Percentiles rank a stretch among this genome's conserved stretches.
These are phyloP conservation scores for Corythornis madagascariensis DNA, from an alignment of 2,113 vertebrate species.

Conservation along the genomic window DNA sequence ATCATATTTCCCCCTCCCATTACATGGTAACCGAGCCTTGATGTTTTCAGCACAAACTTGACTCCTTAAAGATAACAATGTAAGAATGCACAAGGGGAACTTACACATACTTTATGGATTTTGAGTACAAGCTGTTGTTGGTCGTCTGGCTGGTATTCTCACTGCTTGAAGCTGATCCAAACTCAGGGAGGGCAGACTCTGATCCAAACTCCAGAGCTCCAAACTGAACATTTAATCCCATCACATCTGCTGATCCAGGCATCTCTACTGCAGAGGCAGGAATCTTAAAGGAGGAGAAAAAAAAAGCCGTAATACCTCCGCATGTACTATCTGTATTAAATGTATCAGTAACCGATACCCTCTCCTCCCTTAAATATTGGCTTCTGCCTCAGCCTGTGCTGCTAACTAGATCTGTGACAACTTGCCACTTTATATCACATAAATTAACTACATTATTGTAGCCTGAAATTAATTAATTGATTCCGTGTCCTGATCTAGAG, in stretches of 20 bases:
- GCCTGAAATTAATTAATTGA: not conserved
- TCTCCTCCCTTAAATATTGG: not conserved
- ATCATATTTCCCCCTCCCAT: not conserved
- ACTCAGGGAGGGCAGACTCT: slow-evolving; percentile 86
- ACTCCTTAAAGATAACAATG: not conserved
- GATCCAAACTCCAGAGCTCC: slow-evolving; percentile 95
- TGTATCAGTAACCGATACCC: not conserved
- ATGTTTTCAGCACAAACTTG: not conserved
- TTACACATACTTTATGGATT: slow-evolving; percentile 83
- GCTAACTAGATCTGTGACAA: not conserved
- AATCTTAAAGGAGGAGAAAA: slow-evolving; percentile 79
- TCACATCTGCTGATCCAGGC: slow-evolving; percentile 91
- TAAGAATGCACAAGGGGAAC: not conserved
- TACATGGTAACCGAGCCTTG: not conserved
- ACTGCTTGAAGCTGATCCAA: slow-evolving; percentile 81
- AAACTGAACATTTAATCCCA: slow-evolving; percentile 94
- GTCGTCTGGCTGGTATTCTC: slow-evolving; percentile 77
- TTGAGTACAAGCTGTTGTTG: slow-evolving; percentile 88
- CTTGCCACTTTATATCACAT: not conserved
- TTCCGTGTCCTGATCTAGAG: not conserved
- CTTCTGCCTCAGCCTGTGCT: not conserved
- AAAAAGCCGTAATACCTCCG: not conserved
- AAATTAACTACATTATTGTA: not conserved
- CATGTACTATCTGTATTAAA: not conserved
- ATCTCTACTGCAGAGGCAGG: slow-evolving; percentile 95